Conservation (phyloP, 2,888 invertebrate genomes). For the Eustalomyia histrio region DNA sequence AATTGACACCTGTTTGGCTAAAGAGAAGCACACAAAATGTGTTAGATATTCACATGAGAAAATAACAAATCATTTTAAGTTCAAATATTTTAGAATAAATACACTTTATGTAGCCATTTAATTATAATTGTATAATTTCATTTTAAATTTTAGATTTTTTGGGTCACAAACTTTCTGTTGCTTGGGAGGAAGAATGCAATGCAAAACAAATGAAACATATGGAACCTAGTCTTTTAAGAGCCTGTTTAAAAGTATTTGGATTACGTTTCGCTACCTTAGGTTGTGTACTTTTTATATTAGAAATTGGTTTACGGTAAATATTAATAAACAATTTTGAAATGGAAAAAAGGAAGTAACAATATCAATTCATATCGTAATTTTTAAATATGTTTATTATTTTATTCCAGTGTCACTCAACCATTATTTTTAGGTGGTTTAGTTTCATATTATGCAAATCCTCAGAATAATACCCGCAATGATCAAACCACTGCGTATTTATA, state of each 20-base stretch:
- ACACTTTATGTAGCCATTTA: background rate
- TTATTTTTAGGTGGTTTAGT: slow-evolving; percentile 84
- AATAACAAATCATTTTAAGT: background rate
- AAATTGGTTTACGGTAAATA: slow-evolving; percentile 81
- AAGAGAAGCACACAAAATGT: background rate
- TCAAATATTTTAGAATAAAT: background rate
- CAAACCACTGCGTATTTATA: slow-evolving; percentile 85
- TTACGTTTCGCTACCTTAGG: slow-evolving; percentile 82
- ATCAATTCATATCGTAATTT: too few relatives aligned
- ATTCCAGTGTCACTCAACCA: slow-evolving; percentile 83
- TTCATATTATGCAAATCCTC: slow-evolving; percentile 80
- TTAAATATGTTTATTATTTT: slow-evolving; percentile 5
- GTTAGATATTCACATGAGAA: background rate
- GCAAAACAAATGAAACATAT: slow-evolving; percentile 72
- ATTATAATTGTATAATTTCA: background rate
- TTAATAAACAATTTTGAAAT: background rate
- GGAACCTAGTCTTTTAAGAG: slow-evolving; percentile 78
- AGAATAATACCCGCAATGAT: slow-evolving; percentile 54
- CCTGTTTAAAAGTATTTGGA: slow-evolving; percentile 82
- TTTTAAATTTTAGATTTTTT: slow-evolving; percentile 74
- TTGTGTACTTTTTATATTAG: slow-evolving; percentile 81
- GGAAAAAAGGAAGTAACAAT: too few relatives aligned
- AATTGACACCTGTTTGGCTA: background rate
- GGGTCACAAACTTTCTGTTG: slow-evolving; percentile 82
- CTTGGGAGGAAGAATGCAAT: slow-evolving; percentile 82